These are phyloP conservation scores for Dolomedes plantarius DNA, from an alignment of 2,888 invertebrate genomes.

Conservation along the genomic window DNA sequence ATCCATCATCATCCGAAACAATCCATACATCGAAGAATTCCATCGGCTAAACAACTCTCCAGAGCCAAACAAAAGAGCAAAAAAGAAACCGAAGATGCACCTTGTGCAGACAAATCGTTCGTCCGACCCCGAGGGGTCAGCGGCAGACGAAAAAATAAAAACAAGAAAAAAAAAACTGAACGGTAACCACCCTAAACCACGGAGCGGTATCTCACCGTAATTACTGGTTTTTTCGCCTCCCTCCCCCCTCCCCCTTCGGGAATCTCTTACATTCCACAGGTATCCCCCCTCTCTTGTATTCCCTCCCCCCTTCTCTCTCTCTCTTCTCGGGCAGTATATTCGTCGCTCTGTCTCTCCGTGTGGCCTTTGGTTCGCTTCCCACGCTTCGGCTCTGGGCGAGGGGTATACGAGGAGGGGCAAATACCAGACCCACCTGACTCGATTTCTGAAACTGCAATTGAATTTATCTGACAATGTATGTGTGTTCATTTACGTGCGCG, in stretches of 20 bases:
- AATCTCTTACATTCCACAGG: constrained; percentile 5
- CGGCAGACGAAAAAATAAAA: constrained; percentile 1
- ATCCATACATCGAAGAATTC: neutral
- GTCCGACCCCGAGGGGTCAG: constrained; percentile 55
- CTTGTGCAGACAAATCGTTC: constrained; percentile 65
- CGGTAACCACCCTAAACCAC: constrained; percentile 43
- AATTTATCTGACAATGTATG: too few species aligned
- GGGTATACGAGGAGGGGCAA: neutral
- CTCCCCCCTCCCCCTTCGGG: neutral
- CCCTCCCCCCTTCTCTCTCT: neutral
- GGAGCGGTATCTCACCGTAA: constrained; percentile 68
- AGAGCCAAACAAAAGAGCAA: neutral
- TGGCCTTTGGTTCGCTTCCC: constrained; percentile 59
- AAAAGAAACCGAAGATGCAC: constrained; percentile 46
- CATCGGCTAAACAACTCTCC: neutral
- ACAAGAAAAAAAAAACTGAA: neutral
- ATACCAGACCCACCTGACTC: constrained; percentile 6
- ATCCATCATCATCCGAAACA: neutral
- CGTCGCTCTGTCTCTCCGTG: constrained; percentile 23
- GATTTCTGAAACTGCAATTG: neutral
- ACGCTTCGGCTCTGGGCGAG: constrained; percentile 36
- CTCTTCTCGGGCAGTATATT: neutral
- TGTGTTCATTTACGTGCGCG: too few species aligned
- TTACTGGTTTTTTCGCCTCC: constrained; percentile 29
- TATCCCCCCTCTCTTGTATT: neutral